These are phyloP conservation scores for Smithornis capensis DNA, from an alignment of 2,113 vertebrate genomes.

Conservation along the genomic window DNA sequence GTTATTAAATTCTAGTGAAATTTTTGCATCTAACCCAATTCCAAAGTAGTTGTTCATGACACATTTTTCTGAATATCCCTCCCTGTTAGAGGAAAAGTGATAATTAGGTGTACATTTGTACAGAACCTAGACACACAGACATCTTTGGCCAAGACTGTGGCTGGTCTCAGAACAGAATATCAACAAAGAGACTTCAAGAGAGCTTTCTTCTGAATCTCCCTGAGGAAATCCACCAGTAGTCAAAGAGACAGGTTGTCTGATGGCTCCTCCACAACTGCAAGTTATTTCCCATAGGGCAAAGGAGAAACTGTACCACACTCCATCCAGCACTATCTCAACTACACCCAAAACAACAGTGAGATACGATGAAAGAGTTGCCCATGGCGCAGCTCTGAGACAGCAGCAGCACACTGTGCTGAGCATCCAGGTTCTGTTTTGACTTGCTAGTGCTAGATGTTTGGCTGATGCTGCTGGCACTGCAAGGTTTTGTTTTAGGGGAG, in stretches of 20 bases:
- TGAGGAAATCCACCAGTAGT: background rate
- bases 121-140: background rate
- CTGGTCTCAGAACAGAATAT: background rate
- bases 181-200: background rate
- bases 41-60: conserved; percentile 99
- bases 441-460: background rate
- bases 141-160: background rate
- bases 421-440: background rate
- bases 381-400: background rate
- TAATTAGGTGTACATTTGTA: background rate
- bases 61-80: conserved; percentile 96
- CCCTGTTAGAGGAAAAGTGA: conserved; percentile 73
- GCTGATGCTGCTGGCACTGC: background rate
- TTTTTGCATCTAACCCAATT: conserved; percentile 96
- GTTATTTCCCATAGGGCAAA: background rate
- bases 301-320: background rate
- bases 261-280: background rate
- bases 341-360: background rate
- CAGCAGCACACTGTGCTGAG: background rate
- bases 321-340: background rate
- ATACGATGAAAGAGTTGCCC: background rate
- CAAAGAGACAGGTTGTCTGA: background rate
- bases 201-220: background rate
- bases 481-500: background rate
- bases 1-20: conserved; percentile 98